Evolutionary conservation across 2,797 vertebrate genomes (phyloP).

Genomic region (Cephalopachus bancanus): DNA sequence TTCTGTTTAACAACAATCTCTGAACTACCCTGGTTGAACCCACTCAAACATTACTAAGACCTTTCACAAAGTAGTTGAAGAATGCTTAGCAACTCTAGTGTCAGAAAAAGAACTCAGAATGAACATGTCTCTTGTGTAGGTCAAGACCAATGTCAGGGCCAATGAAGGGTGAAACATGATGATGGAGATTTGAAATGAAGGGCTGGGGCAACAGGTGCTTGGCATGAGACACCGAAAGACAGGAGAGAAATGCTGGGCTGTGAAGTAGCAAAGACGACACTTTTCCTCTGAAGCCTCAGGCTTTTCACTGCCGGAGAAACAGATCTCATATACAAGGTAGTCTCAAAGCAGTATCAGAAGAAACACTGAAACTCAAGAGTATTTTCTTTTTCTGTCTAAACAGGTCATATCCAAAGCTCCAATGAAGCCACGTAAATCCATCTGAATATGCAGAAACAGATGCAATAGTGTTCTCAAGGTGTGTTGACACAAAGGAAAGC

Average conservation of each 20-base stretch:
- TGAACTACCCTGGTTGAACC: conserved; percentile 43
- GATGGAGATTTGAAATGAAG: conserved; percentile 59
- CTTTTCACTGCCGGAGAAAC: conserved; percentile 10
- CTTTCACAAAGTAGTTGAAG: not conserved
- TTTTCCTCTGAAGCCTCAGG: not conserved
- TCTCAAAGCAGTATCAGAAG: conserved; percentile 30
- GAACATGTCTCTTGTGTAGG: conserved; percentile 46
- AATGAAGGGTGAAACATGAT: conserved; percentile 28
- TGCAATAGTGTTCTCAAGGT: not conserved
- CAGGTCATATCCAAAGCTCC: not conserved
- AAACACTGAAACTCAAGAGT: not conserved
- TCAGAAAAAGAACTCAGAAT: conserved; percentile 65
- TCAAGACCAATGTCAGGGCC: conserved; percentile 65
- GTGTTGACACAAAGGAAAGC: not conserved
- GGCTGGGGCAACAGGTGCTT: conserved; percentile 4
- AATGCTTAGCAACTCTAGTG: conserved; percentile 17
- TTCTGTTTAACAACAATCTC: conserved; percentile 15
- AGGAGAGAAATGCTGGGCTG: not conserved
- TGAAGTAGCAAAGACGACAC: rapidly evolving
- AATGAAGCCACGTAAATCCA: not conserved
- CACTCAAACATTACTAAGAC: conserved; percentile 39
- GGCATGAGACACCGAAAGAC: not conserved
- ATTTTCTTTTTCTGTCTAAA: not conserved
- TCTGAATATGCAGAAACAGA: not conserved
- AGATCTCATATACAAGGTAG: not conserved